These are phyloP conservation scores for Garrulus glandarius DNA, from an alignment of 2,797 vertebrate species.

Conservation along the genomic window DNA sequence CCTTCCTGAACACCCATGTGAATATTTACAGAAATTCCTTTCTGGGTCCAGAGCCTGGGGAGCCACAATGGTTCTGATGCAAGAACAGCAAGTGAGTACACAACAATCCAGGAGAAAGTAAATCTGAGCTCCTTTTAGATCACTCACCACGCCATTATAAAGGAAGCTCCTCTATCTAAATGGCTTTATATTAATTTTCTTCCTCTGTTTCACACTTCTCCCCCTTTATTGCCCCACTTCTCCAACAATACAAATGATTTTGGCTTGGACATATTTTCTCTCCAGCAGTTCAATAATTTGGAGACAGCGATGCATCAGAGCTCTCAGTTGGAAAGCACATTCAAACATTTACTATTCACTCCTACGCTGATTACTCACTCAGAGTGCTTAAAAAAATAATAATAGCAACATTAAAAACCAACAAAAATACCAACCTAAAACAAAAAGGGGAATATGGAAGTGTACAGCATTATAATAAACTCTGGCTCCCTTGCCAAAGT, in stretches of 20 bases:
- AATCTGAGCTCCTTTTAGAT: constrained; percentile 26
- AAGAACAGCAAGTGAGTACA: not conserved
- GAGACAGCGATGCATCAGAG: constrained; percentile 69
- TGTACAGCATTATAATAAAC: constrained; percentile 52
- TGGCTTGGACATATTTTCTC: constrained; percentile 65
- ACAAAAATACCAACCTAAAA: constrained; percentile 46
- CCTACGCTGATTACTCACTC: constrained; percentile 73
- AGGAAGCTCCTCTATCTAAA: constrained; percentile 69
- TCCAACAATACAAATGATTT: constrained; percentile 54
- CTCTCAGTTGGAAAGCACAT: constrained; percentile 71
- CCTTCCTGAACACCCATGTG: not conserved
- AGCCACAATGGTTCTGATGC: not conserved
- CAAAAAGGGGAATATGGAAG: constrained; percentile 46
- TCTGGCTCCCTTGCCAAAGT: constrained; percentile 70
- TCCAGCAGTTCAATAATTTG: constrained; percentile 75
- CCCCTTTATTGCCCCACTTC: constrained; percentile 15
- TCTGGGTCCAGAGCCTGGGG: not conserved
- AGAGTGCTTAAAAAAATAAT: constrained; percentile 67
- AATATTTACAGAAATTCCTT: not conserved
- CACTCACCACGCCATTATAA: constrained; percentile 57
- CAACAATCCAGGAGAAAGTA: not conserved
- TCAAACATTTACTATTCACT: constrained; percentile 72
- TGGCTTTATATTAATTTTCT: constrained; percentile 61
- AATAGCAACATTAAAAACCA: constrained; percentile 67
- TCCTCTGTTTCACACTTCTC: constrained; percentile 27